A percentile compares a stretch with the other conserved stretches of the same genome.
Evolutionary conservation across 2,888 invertebrate genomes (phyloP).

Genomic region (Hypsopygia costalis): DNA sequence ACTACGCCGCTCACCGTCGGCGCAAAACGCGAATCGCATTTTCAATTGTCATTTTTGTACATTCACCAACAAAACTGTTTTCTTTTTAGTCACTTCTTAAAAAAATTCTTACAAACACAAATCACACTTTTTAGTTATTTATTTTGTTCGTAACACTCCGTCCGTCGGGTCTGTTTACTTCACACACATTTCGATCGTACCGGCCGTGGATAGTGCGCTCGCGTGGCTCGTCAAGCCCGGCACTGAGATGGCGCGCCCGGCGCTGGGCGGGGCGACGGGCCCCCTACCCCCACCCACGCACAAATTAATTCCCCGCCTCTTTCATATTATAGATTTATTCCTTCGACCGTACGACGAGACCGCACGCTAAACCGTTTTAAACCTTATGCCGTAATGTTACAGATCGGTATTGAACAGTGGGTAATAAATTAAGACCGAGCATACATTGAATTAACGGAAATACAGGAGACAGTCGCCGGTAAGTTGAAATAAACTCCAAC

Average conservation of each 20-base stretch:
- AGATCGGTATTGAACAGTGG: constrained; percentile 67
- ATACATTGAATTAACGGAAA: constrained; percentile 73
- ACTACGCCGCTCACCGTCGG: constrained; percentile 38
- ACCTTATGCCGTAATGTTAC: constrained; percentile 67
- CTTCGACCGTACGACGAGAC: constrained; percentile 56
- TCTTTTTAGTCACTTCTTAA: constrained; percentile 16
- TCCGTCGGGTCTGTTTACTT: constrained; percentile 23
- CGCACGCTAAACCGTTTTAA: constrained; percentile 65
- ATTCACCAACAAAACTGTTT: constrained; percentile 11
- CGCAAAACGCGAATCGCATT: constrained; percentile 31
- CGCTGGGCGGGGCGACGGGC: constrained; percentile 57
- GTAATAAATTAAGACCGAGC: constrained; percentile 70
- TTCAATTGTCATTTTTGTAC: constrained; percentile 40
- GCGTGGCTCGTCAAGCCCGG: constrained; percentile 42
- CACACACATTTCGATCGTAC: constrained; percentile 23
- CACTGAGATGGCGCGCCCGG: constrained; percentile 72
- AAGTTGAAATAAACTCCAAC: constrained; percentile 50
- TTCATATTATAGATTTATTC: constrained; percentile 80
- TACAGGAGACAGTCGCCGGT: constrained; percentile 39
- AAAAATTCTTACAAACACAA: constrained; percentile 11
- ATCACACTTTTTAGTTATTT: constrained; percentile 10
- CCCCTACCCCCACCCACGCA: constrained; percentile 56
- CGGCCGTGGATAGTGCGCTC: constrained; percentile 32
- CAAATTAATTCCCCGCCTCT: constrained; percentile 76
- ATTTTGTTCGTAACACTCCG: constrained; percentile 18